Evolutionary conservation across 1,140 invertebrate genomes (phyloP).

Genomic region (Nymphalis io): DNA sequence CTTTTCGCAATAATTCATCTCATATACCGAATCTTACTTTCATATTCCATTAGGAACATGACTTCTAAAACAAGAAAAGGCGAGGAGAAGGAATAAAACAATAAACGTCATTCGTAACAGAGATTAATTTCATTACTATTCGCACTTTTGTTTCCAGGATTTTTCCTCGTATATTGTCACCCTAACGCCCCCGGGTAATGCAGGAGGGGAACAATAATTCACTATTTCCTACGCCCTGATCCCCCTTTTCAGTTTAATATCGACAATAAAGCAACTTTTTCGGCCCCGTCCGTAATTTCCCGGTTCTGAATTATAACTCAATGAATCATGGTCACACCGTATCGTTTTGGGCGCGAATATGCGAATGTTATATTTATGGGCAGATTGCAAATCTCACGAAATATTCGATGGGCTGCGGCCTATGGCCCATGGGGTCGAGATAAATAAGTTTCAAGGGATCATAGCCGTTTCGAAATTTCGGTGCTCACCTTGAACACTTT

Average conservation of each 20-base stretch:
- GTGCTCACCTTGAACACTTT: too few relatives aligned
- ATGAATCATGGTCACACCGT: conserved; percentile 55
- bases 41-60: conserved; percentile 22
- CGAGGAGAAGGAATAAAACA: conserved; percentile 27
- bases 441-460: background rate
- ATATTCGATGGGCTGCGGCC: conserved; percentile 4
- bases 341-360: conserved; percentile 43
- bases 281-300: conserved; percentile 49
- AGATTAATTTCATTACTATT: conserved; percentile 49
- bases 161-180: conserved; percentile 45
- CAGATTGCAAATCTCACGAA: conserved; percentile 8
- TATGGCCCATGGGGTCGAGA: background rate
- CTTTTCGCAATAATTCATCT: conserved; percentile 8
- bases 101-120: conserved; percentile 42
- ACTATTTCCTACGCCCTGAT: conserved; percentile 40
- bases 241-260: conserved; percentile 49
- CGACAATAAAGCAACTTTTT: conserved; percentile 60
- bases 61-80: conserved; percentile 22
- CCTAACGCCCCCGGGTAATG: conserved; percentile 43
- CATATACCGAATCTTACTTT: conserved; percentile 18
- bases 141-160: conserved; percentile 40
- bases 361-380: conserved; percentile 42
- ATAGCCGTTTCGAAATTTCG: background rate
- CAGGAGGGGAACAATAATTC: conserved; percentile 53
- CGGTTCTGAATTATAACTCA: conserved; percentile 57